Percentiles rank a stretch among this genome's conserved stretches.
These are phyloP conservation scores for Coregonus ussuriensis DNA, from an alignment of 2,797 vertebrate genomes.

Conservation along the genomic window DNA sequence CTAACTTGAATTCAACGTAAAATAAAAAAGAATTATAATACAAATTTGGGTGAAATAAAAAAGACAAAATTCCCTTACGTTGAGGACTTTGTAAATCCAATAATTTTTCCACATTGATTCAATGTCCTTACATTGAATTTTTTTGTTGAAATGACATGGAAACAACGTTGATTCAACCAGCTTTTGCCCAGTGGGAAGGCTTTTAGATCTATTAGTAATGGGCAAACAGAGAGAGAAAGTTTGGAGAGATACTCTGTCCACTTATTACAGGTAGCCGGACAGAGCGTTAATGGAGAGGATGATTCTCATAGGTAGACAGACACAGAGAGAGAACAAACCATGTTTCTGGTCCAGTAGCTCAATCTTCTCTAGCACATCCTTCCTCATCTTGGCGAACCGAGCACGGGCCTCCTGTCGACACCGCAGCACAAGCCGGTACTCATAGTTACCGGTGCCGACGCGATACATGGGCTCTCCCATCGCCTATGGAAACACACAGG, in stretches of 20 bases:
- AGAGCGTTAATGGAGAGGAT: not conserved
- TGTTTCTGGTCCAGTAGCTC: conserved; percentile 98
- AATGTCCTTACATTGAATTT: too few species aligned
- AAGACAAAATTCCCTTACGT: not conserved
- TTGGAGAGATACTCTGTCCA: not conserved
- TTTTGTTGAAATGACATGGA: too few species aligned
- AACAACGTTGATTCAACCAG: too few species aligned
- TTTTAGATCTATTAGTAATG: not conserved
- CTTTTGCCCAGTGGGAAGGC: not conserved
- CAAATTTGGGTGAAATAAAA: not conserved
- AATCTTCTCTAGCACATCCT: conserved; percentile 97
- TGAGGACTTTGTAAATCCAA: too few species aligned
- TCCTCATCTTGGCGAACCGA: conserved; percentile 97
- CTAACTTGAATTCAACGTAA: too few species aligned
- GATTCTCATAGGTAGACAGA: not conserved
- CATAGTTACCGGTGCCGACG: conserved; percentile 96
- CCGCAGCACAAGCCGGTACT: conserved; percentile 92
- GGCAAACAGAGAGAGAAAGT: not conserved
- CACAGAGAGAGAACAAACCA: conserved; percentile 69
- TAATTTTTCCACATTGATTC: too few species aligned
- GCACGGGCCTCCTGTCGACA: conserved; percentile 95
- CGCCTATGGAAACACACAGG: conserved; percentile 75
- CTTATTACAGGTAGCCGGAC: too few species aligned
- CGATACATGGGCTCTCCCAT: conserved; percentile 94
- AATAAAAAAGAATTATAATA: too few species aligned